Conservation (phyloP, 2,797 vertebrate genomes). For the Meriones psammophilus region DNA sequence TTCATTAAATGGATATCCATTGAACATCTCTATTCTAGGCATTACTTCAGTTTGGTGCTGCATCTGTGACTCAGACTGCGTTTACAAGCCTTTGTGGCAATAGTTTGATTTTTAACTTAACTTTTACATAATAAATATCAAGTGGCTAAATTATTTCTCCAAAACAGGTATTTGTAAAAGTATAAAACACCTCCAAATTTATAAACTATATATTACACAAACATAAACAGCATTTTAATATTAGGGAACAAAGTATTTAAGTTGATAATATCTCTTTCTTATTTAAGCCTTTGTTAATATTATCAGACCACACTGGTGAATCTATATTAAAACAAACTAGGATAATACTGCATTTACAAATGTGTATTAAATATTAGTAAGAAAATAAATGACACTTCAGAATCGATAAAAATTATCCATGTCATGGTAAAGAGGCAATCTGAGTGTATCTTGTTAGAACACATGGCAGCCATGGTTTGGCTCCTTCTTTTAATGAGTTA, state of each 20-base stretch:
- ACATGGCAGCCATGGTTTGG: conserved; percentile 59
- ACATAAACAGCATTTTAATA: conserved; percentile 17
- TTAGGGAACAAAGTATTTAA: not conserved
- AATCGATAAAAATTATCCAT: conserved; percentile 16
- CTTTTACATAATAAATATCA: not conserved
- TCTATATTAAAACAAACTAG: not conserved
- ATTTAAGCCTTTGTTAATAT: not conserved
- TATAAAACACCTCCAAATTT: not conserved
- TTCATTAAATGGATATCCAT: not conserved
- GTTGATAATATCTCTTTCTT: not conserved
- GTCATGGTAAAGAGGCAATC: conserved; percentile 14
- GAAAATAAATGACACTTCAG: not conserved
- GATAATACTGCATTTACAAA: not conserved
- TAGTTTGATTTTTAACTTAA: not conserved
- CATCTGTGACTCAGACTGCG: fast-evolving
- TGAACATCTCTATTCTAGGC: not conserved
- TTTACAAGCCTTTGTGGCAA: not conserved
- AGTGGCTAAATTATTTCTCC: not conserved
- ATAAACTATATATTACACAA: not conserved
- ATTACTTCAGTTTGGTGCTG: not conserved
- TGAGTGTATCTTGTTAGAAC: conserved; percentile 65
- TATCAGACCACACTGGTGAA: not conserved
- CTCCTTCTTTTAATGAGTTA: conserved; percentile 58
- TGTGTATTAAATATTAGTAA: not conserved
- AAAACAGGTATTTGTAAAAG: not conserved